Base-by-base conservation (phyloP, 1,140 invertebrate species). In the Drosophila virilis region DNA sequence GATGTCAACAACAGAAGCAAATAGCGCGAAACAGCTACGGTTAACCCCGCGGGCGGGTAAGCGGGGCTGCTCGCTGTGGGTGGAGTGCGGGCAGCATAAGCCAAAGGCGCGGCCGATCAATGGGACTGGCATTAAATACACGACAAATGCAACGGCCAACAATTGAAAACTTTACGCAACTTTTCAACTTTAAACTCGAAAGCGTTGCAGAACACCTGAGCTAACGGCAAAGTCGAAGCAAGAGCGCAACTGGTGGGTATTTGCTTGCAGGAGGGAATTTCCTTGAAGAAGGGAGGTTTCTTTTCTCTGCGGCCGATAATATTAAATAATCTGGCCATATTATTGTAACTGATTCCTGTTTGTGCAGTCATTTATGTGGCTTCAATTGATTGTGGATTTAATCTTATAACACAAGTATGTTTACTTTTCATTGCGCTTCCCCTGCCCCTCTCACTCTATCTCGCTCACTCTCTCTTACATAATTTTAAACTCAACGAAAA, bases 1-100 rank as follows among this genome's bases (percentile, higher is more conserved):
- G 78, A 78, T 81, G 78, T 75, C 81, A 78, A 72, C 64, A 80
- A 62, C 66, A 80, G 60, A 15, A 37, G 45, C 32, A 54, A 22
- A 51, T 35, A 40, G 75, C 58, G 57, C 52, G 37, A 46, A 52
- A 9, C 55, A 60, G 72, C 35, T 37, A 61, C 54, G 57, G 71
- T 69, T 74, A 69, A 57, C 45, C 64, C 48, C 12, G 38, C 6
- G 33, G 12, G 12, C 2, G 6, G 52, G 52, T 7, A 2, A 3
- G 8, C 7, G 2, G 12, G 17, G 22, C 2, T 1, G 6, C 6
- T n/a, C 0, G 40, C n/a, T 3, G 12, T 4, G 1, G 1, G 7
- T 17, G 10, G 15, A 13, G 8, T 8, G 17, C 15, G 15, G 45
- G 45, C 4, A 40, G 17, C 17, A 0, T 5, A 32, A 7, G 46